Percentiles rank a stretch among this genome's conserved stretches.
Conservation (phyloP, 2,888 invertebrate species). For the Nesidiocoris tenuis region DNA sequence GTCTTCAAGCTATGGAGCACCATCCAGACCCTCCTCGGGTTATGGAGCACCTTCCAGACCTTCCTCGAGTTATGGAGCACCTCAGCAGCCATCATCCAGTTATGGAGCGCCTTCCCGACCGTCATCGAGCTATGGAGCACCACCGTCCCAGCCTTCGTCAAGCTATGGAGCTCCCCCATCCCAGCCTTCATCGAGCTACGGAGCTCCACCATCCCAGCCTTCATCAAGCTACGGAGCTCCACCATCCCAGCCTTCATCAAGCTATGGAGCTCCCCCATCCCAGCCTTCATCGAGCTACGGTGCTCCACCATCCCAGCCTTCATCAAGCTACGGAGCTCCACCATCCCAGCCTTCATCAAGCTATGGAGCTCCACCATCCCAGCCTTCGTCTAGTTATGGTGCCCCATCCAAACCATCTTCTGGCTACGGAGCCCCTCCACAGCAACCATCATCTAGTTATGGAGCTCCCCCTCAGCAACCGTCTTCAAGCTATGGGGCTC, state of each 20-base stretch:
- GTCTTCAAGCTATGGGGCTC: constrained; percentile 46
- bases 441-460: constrained; percentile 39
- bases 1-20: constrained; percentile 45
- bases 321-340: constrained; percentile 44
- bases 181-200: constrained; percentile 45
- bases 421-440: constrained; percentile 43
- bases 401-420: constrained; percentile 44
- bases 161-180: constrained; percentile 44
- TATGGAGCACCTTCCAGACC: constrained; percentile 48
- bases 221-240: constrained; percentile 22
- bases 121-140: constrained; percentile 52
- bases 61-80: constrained; percentile 43
- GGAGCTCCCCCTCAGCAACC: constrained; percentile 44
- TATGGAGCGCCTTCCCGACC: constrained; percentile 46
- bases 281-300: constrained; percentile 49
- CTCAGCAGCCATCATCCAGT: constrained; percentile 35
- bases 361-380: constrained; percentile 42
- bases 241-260: constrained; percentile 27
- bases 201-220: constrained; percentile 32
- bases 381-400: constrained; percentile 48
- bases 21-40: constrained; percentile 39
- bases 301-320: constrained; percentile 46
- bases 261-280: constrained; percentile 46
- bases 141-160: constrained; percentile 38
- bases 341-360: constrained; percentile 34